Evolutionary conservation across 2,113 vertebrate species (phyloP), one percentile per base, ranked within the genome.

Genomic region (Puma concolor): DNA sequence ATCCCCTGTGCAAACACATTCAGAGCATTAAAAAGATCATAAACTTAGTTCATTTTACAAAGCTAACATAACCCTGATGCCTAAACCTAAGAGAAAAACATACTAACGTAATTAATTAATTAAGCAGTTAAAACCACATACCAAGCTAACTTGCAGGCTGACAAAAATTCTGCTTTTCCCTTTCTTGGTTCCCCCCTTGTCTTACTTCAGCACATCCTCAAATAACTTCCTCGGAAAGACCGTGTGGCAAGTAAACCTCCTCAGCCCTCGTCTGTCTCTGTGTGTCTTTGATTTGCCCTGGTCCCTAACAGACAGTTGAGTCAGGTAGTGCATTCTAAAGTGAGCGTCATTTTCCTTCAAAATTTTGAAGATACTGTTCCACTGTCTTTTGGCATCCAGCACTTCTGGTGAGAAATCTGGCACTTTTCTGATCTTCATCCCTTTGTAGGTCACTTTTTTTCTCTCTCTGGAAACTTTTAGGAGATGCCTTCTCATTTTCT

Each of bases 11-110:
- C 72, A 97, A 33, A 74, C 57, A 57, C 60, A 96, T 93, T 77
- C 57, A 95, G 96, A 88, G 6, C 88, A 77, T 79, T 89, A 84
- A 93, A 63, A 89, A 80, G 15, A 74, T 29, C 41, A 57, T 69
- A 92, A 91, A 67, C 0, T 69, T 57, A 69, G 41, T 89, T 89
- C 25, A n/a, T 69, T 33, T 85, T 85, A 31, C 33, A 93, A 9
- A 66, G 48, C 48, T 74, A 72, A 36, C 38, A 60, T 71, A 88
- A 91, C 2, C 21, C 36, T 85, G 44, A 63, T 64, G 48, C n/a
- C 57, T 52, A 93, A 88, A n/a, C 17, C 81, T 44, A 79, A 88
- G 50, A 92, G n/a, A 84, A 95, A 96, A 96, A 63, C 13, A 57
- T 7, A 77, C 3, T 10, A 48, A 77, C 11, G 44, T 17, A 31